Evolutionary conservation across 2,888 invertebrate species (phyloP), one percentile per base, ranked within the genome.

Genomic region (Galerucella calmariensis): DNA sequence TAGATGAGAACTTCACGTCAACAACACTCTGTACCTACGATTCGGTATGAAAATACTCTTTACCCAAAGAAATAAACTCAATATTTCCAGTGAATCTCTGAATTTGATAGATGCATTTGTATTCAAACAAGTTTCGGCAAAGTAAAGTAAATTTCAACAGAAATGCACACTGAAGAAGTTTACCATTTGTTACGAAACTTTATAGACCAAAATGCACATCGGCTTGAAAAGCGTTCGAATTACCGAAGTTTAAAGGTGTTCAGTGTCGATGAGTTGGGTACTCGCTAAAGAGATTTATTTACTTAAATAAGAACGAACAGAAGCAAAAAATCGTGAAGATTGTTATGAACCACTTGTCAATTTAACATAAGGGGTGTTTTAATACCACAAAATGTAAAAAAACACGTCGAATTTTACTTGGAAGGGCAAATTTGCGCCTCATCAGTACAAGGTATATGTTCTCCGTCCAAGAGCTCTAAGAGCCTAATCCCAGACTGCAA

Each of bases 81-180:
- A 56, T 56, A 56, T 56, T 56, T 56, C 56, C 35, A 56, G 20
- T 10, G 56, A 20, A 56, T 56, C 56, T 20, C 56, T 56, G 56
- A 56, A 20, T 56, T 56, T 56, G 56, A 56, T 56, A 56, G 56
- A 56, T 56, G 56, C 56, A 56, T 56, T 56, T 16, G 56, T 56
- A 56, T 10, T 56, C 20, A 16, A 20, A 56, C 56, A 56, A 56
- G 56, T 56, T 56, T 56, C 9, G 56, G 20, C 56, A 56, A 56
- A 56, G 9, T 16, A 10, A 16, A 16, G 20, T 16, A 20, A 56
- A 56, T 12, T 56, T 20, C 56, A 9, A 56, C 56, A 10, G 20
- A 56, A 56, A 56, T 56, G 56, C 56, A 56, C 56, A 56, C 56
- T 20, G 3, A 16, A 20, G 56, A 56, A 56, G 56, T 56, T 56